These are phyloP conservation scores for Temnothorax ravouxi DNA, from an alignment of 2,888 invertebrate genomes.

Conservation along the genomic window DNA sequence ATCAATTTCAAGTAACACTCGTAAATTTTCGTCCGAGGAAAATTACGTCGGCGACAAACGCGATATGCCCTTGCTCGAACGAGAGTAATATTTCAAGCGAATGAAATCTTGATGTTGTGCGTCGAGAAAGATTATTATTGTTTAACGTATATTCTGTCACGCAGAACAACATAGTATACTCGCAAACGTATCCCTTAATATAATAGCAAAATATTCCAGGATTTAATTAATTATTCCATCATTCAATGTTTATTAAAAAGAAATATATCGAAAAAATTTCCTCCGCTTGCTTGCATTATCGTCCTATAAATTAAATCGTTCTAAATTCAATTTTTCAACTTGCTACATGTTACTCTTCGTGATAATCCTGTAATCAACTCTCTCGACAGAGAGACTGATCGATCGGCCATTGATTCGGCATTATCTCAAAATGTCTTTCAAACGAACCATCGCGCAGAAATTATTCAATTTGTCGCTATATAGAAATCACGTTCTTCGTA, in stretches of 20 bases:
- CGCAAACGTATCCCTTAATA: background rate
- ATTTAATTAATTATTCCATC: slow-evolving; percentile 22
- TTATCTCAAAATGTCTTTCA: background rate
- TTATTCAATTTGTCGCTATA: slow-evolving; percentile 1
- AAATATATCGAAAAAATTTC: background rate
- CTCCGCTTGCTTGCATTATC: background rate
- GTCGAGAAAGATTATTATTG: slow-evolving; percentile 23
- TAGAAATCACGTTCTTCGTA: background rate
- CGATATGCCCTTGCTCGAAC: background rate
- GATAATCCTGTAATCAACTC: background rate
- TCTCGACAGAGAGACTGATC: background rate
- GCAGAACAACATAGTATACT: background rate
- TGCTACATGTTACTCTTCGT: background rate
- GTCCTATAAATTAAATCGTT: background rate
- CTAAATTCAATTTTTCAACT: background rate
- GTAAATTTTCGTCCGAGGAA: slow-evolving; percentile 29
- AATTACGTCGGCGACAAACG: slow-evolving; percentile 3
- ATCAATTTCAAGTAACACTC: slow-evolving; percentile 40
- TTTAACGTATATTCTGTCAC: background rate
- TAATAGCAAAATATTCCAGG: background rate
- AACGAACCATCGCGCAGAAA: slow-evolving; percentile 26
- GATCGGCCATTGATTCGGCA: background rate
- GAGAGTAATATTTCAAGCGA: background rate
- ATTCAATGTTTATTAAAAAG: background rate
- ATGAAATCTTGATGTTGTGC: background rate